phyloP scores from a whole-genome alignment of 2,113 vertebrate species.

The Centropus unirufus region DNA sequence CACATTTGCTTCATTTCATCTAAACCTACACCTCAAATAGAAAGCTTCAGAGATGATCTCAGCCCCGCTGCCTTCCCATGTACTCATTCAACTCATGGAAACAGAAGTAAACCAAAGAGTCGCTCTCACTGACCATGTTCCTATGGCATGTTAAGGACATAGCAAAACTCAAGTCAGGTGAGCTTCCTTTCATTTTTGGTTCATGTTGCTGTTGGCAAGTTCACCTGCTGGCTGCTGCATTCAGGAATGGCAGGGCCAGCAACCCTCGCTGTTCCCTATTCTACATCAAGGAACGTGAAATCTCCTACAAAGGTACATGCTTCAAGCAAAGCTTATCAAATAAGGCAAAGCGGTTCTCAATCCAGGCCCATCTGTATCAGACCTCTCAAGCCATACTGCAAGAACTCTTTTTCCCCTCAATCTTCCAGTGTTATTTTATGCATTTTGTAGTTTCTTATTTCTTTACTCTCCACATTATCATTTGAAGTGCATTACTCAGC shows the following conservation, averaged over 20 bases:
- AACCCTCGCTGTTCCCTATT: not conserved
- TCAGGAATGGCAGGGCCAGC: not conserved
- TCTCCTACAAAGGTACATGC: not conserved
- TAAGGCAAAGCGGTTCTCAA: not conserved
- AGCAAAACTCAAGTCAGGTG: not conserved
- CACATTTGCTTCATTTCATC: not conserved
- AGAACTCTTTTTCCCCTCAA: not conserved
- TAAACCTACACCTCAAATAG: not conserved
- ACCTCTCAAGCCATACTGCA: not conserved
- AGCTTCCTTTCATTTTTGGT: not conserved
- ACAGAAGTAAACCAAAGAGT: not conserved
- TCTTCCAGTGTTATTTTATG: not conserved
- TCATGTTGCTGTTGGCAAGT: not conserved
- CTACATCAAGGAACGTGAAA: fast-evolving
- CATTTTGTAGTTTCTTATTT: not conserved
- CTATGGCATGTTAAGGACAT: fast-evolving
- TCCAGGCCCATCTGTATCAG: not conserved
- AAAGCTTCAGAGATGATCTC: not conserved
- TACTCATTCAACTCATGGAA: not conserved
- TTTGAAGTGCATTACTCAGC: not conserved
- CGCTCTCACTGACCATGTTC: not conserved
- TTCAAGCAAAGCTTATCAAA: not conserved
- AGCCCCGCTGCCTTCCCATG: not conserved
- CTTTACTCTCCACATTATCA: not conserved
- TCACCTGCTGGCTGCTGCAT: not conserved